Evolutionary conservation across 1,140 invertebrate genomes (phyloP), one percentile per base, ranked within the genome.

Genomic region (Trichoplusia ni): DNA sequence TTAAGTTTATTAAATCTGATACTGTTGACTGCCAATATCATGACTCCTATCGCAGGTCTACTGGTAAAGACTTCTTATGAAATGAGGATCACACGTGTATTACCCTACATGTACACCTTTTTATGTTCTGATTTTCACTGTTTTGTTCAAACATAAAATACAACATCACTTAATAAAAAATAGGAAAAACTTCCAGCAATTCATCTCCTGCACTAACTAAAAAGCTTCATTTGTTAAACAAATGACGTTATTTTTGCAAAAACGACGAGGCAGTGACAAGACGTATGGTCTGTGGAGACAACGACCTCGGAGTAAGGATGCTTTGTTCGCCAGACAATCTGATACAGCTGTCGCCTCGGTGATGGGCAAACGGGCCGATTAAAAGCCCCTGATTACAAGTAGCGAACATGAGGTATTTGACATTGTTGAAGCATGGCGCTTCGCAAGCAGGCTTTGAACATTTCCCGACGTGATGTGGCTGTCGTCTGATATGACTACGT

Each of bases 241-340:
- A 47, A 47, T 9, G 44, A 33, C 19, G 4, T 11, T 11, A 11
- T 35, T 13, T 51, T 75, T 63, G 38, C 69, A 71, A 74, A 74
- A 72, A 60, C 69, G 25, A 68, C 67, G 27, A 49, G 19, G 64
- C 37, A 60, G 53, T 67, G 67, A 69, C 69, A 73, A 71, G 67
- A 70, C 70, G 35, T 60, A 71, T 60, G 51, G 53, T 69, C 63
- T 23, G 47, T 44, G 59, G 54, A 29, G 44, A 58, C 54, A 38
- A 58, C 54, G 37, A 42, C 44, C 4, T 14, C n/a, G 4, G 44
- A 58, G 54, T 37, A 58, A 37, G 54, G n/a, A 44, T 23, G 21
- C 54, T 58, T 58, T 58, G 54, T 58, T 58, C 44, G 54, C 38
- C 54, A 44, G 9, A 58, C 54, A 21, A 58, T 58, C 54, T 27